Conservation (phyloP, 1,140 invertebrate species). For the Globodera ellingtonae region DNA sequence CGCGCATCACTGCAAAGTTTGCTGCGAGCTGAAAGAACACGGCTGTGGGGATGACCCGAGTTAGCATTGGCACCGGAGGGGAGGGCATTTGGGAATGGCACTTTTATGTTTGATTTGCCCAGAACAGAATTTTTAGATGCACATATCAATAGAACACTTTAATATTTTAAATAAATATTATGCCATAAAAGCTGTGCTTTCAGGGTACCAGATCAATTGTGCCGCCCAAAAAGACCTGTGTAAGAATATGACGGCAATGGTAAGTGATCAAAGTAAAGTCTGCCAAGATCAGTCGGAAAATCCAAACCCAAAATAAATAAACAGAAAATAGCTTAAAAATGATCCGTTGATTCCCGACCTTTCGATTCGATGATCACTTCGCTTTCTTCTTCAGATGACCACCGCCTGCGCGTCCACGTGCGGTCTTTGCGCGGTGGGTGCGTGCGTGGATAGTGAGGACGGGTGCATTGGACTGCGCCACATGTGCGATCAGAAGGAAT, state of each 20-base stretch:
- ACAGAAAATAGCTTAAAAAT: neutral
- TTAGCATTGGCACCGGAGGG: neutral
- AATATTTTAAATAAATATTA: no score
- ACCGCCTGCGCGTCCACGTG: constrained; percentile 27
- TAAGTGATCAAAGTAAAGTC: neutral
- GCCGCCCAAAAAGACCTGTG: constrained; percentile 4
- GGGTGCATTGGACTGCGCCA: constrained; percentile 21
- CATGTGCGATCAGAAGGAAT: constrained; percentile 29
- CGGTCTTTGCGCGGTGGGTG: constrained; percentile 18
- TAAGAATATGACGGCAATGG: constrained; percentile 24
- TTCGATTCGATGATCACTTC: neutral
- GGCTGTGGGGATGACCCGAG: constrained; percentile 33
- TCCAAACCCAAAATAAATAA: no score
- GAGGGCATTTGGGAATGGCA: no score
- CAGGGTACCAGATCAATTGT: constrained; percentile 18
- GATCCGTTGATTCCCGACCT: neutral
- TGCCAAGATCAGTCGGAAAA: no score
- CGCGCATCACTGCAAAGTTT: constrained; percentile 35
- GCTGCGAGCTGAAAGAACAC: constrained; percentile 27
- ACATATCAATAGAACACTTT: no score
- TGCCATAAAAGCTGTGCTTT: neutral
- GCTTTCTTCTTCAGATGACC: constrained; percentile 4
- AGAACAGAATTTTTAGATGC: no score
- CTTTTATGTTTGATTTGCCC: no score
- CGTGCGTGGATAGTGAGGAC: constrained; percentile 13